These are phyloP conservation scores for Drosophila aff. DNA, from an alignment of 1,140 invertebrate species.

Conservation along the genomic window DNA sequence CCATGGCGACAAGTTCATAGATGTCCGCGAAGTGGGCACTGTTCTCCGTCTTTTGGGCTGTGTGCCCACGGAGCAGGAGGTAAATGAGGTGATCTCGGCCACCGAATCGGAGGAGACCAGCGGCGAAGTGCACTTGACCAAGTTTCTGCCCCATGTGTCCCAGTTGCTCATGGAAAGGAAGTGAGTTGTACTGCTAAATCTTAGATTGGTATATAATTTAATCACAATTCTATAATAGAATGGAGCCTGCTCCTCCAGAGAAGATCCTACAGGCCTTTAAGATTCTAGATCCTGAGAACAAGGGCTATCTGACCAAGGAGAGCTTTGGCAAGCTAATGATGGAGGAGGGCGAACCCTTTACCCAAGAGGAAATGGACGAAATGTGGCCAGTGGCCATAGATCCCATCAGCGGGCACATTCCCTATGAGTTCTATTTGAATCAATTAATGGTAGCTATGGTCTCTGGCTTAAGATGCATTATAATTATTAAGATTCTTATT, in stretches of 20 bases:
- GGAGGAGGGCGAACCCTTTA: constrained; percentile 94
- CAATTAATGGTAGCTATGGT: constrained; percentile 87
- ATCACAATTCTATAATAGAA: constrained; percentile 42
- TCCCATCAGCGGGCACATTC: constrained; percentile 90
- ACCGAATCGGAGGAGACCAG: constrained; percentile 91
- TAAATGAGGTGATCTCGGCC: constrained; percentile 92
- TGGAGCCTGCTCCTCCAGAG: constrained; percentile 90
- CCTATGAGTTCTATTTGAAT: constrained; percentile 92
- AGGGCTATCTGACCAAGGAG: constrained; percentile 90
- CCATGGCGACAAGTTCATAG: constrained; percentile 93
- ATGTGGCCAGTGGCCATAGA: constrained; percentile 95
- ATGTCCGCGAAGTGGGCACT: constrained; percentile 95
- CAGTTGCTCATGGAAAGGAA: constrained; percentile 86
- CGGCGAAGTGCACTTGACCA: constrained; percentile 88
- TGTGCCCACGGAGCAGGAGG: constrained; percentile 93
- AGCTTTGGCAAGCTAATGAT: constrained; percentile 90
- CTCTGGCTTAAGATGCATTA: fast-evolving
- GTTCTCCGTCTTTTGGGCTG: constrained; percentile 92
- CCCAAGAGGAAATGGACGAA: constrained; percentile 94
- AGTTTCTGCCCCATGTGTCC: constrained; percentile 89
- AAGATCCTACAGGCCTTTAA: constrained; percentile 93
- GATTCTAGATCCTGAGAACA: constrained; percentile 91
- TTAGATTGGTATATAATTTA: neutral
- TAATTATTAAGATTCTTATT: too few relatives aligned
- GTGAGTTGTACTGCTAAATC: constrained; percentile 14